phyloP scores from a whole-genome alignment of 2,888 invertebrate genomes.

The Baccha elongata region DNA sequence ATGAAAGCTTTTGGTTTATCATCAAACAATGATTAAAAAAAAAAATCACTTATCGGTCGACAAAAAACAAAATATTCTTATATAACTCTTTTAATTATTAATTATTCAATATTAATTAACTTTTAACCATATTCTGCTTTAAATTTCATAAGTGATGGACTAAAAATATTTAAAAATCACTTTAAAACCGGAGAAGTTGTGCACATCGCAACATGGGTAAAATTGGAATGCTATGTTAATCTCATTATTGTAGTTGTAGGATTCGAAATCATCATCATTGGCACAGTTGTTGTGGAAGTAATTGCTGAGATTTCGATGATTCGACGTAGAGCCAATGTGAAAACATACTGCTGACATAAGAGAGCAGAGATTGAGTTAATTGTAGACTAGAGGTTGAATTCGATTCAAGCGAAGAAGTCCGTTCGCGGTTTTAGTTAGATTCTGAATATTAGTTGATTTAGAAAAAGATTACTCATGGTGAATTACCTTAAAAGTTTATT shows the following conservation, averaged over 20 bases:
- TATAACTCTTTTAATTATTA: conserved; percentile 16
- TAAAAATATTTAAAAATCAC: conserved; percentile 75
- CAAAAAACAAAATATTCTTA: conserved; percentile 47
- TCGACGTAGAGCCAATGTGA: conserved; percentile 52
- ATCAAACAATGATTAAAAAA: conserved; percentile 24
- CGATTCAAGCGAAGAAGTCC: neutral
- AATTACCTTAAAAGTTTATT: conserved; percentile 1
- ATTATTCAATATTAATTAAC: conserved; percentile 25
- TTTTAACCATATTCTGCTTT: conserved; percentile 71
- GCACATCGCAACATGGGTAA: conserved; percentile 69
- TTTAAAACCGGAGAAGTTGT: conserved; percentile 70
- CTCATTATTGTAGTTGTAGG: conserved; percentile 62
- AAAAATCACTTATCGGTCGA: conserved; percentile 26
- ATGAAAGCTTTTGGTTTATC: neutral
- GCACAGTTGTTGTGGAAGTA: conserved; percentile 29
- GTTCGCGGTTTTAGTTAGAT: neutral
- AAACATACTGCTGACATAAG: conserved; percentile 31
- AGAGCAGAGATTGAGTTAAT: conserved; percentile 8
- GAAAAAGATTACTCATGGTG: neutral
- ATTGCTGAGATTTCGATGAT: conserved; percentile 62
- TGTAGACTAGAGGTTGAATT: neutral
- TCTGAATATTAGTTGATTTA: neutral
- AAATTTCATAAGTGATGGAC: conserved; percentile 72
- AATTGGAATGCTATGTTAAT: conserved; percentile 64
- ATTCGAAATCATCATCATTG: conserved; percentile 33